Conservation (phyloP, 2,888 invertebrate species). For the Drosophila yooni region DNA sequence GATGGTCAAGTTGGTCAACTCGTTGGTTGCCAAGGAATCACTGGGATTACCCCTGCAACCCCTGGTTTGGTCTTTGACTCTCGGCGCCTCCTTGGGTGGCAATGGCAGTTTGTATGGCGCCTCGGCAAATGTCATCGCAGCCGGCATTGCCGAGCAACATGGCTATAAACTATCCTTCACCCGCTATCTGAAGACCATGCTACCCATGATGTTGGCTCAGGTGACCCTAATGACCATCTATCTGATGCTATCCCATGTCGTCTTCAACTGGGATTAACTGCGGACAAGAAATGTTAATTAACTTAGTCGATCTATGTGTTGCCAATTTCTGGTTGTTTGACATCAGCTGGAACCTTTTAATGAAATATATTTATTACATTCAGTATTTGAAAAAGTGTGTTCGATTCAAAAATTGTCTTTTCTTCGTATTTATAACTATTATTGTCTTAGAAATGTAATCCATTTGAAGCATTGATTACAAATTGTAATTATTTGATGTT, state of each 20-base stretch:
- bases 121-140: conserved; percentile 95
- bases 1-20: conserved; percentile 93
- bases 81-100: conserved; percentile 95
- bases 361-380: not conserved
- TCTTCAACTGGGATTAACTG: conserved; percentile 84
- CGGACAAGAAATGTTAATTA: not conserved
- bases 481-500: not conserved
- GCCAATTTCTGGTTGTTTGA: not conserved
- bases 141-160: conserved; percentile 96
- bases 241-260: conserved; percentile 89
- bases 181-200: conserved; percentile 93
- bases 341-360: not conserved
- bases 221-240: conserved; percentile 89
- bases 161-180: conserved; percentile 94
- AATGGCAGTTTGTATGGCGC: conserved; percentile 96
- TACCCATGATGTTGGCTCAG: conserved; percentile 93
- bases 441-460: not conserved
- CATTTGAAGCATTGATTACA: not conserved
- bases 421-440: not conserved
- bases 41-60: conserved; percentile 91
- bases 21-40: conserved; percentile 89
- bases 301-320: not conserved
- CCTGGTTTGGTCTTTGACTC: conserved; percentile 93
- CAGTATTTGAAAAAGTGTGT: not conserved
- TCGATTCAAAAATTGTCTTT: not conserved